Evolutionary conservation across 2,113 vertebrate species (phyloP).

Genomic region (Pelvicachromis taeniatus): DNA sequence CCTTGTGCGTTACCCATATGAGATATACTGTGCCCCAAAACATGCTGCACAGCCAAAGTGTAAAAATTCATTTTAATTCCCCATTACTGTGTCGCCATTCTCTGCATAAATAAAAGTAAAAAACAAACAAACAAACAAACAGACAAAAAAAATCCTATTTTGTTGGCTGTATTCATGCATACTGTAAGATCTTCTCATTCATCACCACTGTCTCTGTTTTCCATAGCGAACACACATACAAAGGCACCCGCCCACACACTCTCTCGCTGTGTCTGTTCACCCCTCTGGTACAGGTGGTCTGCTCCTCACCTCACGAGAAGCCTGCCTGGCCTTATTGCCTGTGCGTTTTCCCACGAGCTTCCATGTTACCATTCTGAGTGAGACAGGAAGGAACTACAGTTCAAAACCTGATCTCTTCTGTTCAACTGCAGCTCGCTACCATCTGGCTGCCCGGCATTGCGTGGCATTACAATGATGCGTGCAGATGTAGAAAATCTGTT

Average conservation of each 20-base stretch:
- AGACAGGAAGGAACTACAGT: slow-evolving; percentile 38
- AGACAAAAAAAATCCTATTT: neutral
- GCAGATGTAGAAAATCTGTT: slow-evolving; percentile 68
- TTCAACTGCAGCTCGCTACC: slow-evolving; percentile 24
- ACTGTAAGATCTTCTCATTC: slow-evolving; percentile 44
- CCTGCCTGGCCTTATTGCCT: slow-evolving; percentile 15
- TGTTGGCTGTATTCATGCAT: slow-evolving; percentile 18
- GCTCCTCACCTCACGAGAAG: slow-evolving; percentile 34
- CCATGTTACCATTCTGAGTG: slow-evolving; percentile 7
- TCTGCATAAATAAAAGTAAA: slow-evolving; percentile 40
- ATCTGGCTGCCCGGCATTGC: slow-evolving; percentile 53
- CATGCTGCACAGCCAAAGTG: slow-evolving; percentile 28
- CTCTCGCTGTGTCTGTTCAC: neutral
- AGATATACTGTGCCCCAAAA: slow-evolving; percentile 21
- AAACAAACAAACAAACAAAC: neutral
- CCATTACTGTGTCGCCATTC: slow-evolving; percentile 29
- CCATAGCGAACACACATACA: slow-evolving; percentile 23
- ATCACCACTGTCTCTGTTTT: slow-evolving; percentile 33
- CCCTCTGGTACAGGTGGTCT: slow-evolving; percentile 45
- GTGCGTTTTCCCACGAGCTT: slow-evolving; percentile 44
- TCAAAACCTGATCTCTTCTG: slow-evolving; percentile 38
- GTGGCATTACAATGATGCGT: slow-evolving; percentile 48
- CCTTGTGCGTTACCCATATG: slow-evolving; percentile 3
- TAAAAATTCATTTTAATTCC: slow-evolving; percentile 26
- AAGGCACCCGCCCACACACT: neutral